Percentiles rank a stretch among this genome's conserved stretches.
Conservation (phyloP, 2,113 vertebrate genomes). For the Bungarus multicinctus region DNA sequence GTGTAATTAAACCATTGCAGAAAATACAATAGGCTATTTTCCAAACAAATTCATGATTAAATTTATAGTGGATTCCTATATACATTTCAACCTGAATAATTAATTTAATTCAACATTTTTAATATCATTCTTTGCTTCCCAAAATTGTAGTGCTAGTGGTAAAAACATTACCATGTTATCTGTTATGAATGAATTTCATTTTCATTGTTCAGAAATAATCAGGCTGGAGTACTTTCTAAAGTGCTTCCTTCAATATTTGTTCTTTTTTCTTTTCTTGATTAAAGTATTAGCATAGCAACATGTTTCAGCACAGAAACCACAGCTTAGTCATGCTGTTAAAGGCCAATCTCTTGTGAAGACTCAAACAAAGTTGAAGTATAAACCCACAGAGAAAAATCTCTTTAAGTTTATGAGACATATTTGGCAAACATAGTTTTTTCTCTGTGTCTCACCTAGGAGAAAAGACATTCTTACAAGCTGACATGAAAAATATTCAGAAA, state of each 20-base stretch:
- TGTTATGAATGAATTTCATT: constrained; percentile 1
- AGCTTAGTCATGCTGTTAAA: constrained; percentile 44
- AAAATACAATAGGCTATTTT: background rate
- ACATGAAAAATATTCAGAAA: constrained; percentile 22
- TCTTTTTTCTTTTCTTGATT: background rate
- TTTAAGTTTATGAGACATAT: constrained; percentile 40
- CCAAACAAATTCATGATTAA: background rate
- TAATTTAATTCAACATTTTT: background rate
- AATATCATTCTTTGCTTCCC: background rate
- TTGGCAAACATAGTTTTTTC: constrained; percentile 36
- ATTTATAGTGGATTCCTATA: background rate
- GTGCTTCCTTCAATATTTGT: background rate
- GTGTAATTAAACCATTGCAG: background rate
- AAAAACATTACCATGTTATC: background rate
- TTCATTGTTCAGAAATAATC: constrained; percentile 23
- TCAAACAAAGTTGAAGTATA: constrained; percentile 43
- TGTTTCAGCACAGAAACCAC: constrained; percentile 33
- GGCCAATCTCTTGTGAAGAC: constrained; percentile 39
- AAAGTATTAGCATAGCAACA: constrained; percentile 4
- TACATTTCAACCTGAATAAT: background rate
- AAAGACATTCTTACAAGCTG: constrained; percentile 32
- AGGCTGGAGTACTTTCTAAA: background rate
- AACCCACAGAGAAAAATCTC: constrained; percentile 44
- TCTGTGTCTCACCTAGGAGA: constrained; percentile 36
- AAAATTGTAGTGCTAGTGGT: background rate